Evolutionary conservation across 2,113 vertebrate genomes (phyloP).

Genomic region (Rostratula benghalensis): DNA sequence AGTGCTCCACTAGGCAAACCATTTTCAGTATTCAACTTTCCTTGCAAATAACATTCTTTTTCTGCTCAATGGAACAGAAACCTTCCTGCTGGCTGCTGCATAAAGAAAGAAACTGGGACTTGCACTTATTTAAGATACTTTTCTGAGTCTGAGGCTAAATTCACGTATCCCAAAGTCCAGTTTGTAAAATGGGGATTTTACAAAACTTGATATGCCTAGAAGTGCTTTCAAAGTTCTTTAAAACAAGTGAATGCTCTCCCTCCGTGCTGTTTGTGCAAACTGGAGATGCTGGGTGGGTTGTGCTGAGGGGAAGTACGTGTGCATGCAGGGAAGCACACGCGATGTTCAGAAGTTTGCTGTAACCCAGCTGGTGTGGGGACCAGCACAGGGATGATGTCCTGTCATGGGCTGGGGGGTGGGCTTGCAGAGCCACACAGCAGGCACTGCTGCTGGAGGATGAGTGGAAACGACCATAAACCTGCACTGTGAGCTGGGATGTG

Average conservation of each 20-base stretch:
- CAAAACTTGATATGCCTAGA: not conserved
- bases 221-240: not conserved
- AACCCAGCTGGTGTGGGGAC: not conserved
- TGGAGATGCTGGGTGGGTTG: not conserved
- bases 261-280: accelerated
- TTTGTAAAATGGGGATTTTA: not conserved
- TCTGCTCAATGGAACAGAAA: not conserved
- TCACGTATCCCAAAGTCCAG: not conserved
- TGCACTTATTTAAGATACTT: not conserved
- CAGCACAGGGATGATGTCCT: not conserved
- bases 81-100: not conserved
- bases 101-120: not conserved
- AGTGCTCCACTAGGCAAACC: not conserved
- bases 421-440: not conserved
- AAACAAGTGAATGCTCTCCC: not conserved
- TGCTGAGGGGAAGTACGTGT: not conserved
- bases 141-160: not conserved
- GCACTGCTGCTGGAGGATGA: not conserved
- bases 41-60: not conserved
- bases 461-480: not conserved
- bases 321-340: accelerated
- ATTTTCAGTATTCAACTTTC: not conserved
- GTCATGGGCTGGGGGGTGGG: not conserved
- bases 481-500: not conserved
- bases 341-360: not conserved